These are phyloP conservation scores for Ceratothoa steindachneri DNA, from an alignment of 2,888 invertebrate genomes.

Conservation along the genomic window DNA sequence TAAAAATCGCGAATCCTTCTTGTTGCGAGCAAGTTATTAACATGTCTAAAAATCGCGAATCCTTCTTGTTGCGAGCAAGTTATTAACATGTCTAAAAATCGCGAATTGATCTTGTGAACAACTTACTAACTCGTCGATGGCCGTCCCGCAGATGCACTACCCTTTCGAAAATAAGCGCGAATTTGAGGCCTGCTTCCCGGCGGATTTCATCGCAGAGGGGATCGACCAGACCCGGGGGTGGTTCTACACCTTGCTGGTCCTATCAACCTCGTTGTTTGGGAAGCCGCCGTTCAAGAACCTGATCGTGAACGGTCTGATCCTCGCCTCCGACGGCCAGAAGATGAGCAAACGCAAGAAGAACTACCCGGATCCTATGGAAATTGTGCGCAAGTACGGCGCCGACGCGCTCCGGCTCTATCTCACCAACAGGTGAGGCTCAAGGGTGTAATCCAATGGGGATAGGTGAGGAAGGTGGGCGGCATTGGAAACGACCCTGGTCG, in stretches of 20 bases:
- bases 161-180: slow-evolving; percentile 82
- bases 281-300: slow-evolving; percentile 97
- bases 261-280: slow-evolving; percentile 91
- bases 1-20: no score
- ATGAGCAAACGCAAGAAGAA: slow-evolving; percentile 99
- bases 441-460: neutral
- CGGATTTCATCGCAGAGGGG: slow-evolving; percentile 95
- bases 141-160: slow-evolving; percentile 92
- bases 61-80: no score
- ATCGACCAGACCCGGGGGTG: slow-evolving; percentile 48
- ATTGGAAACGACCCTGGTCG: no score
- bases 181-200: slow-evolving; percentile 88
- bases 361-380: slow-evolving; percentile 89
- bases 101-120: no score
- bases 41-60: no score
- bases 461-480: no score
- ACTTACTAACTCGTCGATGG: no score
- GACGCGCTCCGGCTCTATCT: slow-evolving; percentile 93
- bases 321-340: slow-evolving; percentile 97
- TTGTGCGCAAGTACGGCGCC: slow-evolving; percentile 88
- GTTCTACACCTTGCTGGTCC: slow-evolving; percentile 95
- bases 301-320: slow-evolving; percentile 89
- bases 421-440: slow-evolving; percentile 76
- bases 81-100: no score
- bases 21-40: no score